Conservation (phyloP, 2,888 invertebrate species). For the Plebejus melissa region DNA sequence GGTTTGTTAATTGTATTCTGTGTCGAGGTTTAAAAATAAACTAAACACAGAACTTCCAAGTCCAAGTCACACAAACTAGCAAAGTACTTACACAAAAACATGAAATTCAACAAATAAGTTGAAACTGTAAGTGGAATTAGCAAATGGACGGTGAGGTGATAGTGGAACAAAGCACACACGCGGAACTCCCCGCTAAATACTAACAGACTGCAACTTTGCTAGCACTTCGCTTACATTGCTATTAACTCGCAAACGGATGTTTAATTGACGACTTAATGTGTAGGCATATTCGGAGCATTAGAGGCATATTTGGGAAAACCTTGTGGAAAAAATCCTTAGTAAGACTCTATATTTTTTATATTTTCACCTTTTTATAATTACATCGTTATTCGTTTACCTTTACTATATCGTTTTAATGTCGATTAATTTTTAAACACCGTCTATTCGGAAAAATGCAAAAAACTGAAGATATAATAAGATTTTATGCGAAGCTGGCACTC, state of each 20-base stretch:
- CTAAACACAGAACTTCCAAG: background rate
- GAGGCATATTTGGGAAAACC: background rate
- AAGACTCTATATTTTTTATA: too few relatives aligned
- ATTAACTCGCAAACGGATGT: conserved; percentile 10
- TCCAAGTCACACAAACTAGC: conserved; percentile 29
- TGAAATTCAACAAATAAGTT: conserved; percentile 32
- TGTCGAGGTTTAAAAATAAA: background rate
- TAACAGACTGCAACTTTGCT: conserved; percentile 41
- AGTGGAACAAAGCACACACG: conserved; percentile 45
- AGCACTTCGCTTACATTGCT: conserved; percentile 19
- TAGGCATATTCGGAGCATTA: background rate
- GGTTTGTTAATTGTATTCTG: background rate
- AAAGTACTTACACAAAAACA: conserved; percentile 12
- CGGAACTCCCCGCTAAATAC: conserved; percentile 50
- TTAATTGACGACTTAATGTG: conserved; percentile 3
- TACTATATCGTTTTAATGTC: background rate
- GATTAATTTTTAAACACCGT: background rate
- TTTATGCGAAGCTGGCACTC: conserved; percentile 25
- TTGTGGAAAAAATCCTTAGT: too few relatives aligned
- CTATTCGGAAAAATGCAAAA: background rate
- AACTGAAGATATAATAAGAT: conserved; percentile 15
- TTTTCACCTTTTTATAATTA: too few relatives aligned
- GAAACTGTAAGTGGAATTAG: conserved; percentile 45
- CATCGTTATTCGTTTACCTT: background rate
- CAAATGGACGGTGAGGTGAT: conserved; percentile 50